Base-by-base conservation (phyloP, 2,113 vertebrate genomes). In the Cyprinus carpio region DNA sequence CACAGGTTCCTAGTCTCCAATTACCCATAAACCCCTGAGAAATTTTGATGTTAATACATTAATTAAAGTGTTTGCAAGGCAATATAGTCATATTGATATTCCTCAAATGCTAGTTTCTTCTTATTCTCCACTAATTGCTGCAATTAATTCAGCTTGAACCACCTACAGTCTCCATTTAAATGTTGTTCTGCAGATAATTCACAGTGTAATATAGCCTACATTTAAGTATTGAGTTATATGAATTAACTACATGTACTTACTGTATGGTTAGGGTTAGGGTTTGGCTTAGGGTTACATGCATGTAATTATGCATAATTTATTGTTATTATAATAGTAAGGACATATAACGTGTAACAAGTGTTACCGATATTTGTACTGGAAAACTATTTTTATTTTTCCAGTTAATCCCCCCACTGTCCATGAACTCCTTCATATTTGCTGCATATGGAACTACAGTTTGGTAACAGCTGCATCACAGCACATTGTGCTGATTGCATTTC, bases 381-480 rank as follows among this genome's bases (percentile, higher is more conserved):
- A 27, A 37, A 37, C 34, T 6, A 1, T 11, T 13, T 27, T 64
- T 12, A 56, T 56, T 2, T 43, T 34, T 56, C 18, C 29, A 6
- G 18, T 34, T 58, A 77, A n/a, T 58, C 49, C 46, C 27, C 43
- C n/a, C 23, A n/a, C 15, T 40, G 31, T 60, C 54, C 4, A 20
- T 80, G 6, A 65, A 64, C n/a, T 80, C 13, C n/a, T 80, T 64
- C 37, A 80, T 65, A 18, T 64, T 79, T 60, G 76, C 31, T 40
- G 31, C 54, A 62, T 0, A 25, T 64, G n/a, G 75, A 27, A 51
- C 75, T 12, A 4, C 56, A 60, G 56, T 79, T 15, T 79, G 54
- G 18, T 62, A 62, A 64, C 78, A 80, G 78, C 78, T 80, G 78
- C 58, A 64, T 80, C 58, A 27, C n/a, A 64, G 15, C 37, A 80